Evolutionary conservation across 2,888 invertebrate genomes (phyloP), one percentile per base, ranked within the genome.

Genomic region (Mayetiola destructor): DNA sequence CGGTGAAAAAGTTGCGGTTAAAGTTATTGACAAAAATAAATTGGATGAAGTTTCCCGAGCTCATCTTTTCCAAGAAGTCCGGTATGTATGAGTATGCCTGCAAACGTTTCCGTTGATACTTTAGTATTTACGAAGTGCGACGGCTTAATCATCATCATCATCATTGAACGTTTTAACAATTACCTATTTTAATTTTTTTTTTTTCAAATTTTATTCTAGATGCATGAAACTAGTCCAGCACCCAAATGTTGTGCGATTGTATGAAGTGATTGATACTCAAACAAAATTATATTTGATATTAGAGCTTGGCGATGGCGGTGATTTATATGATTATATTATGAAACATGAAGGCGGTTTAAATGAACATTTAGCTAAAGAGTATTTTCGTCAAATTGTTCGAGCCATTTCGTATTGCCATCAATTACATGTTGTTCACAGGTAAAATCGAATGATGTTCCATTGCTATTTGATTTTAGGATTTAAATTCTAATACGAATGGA

Each of bases 181-280:
- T 9, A 48, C 14, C 37, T 12, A 23, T 55, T 35, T 48, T 16
- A 30, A 23, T 9, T 23, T 3, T 42, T 42, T 6, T 10, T 23
- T 42, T 40, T 18, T 20, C 39, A n/a, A 8, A 9, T 18, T 3
- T 16, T 32, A 5, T 32, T 18, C 91, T 61, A 81, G 94, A 62
- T 97, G 96, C 72, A 97, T 97, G 96, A 97, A 97, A 75, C 76
- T 99, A 65, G 97, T 99, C 53, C 97, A 99, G 72, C 99, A 99
- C 76, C 96, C 97, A 32, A 94, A 99, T 76, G 96, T 99, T 39
- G 97, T 99, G 53, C 80, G 96, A 58, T 77, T 99, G 55, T 99
- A 99, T 75, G 96, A 99, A 78, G 97, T 99, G 61, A 99, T 99
- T 69, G 99, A 99, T 75, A 99, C 99, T 36, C 92, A 94, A 72